Base-by-base conservation (phyloP, 1,140 invertebrate species). In the Papilio xuthus region DNA sequence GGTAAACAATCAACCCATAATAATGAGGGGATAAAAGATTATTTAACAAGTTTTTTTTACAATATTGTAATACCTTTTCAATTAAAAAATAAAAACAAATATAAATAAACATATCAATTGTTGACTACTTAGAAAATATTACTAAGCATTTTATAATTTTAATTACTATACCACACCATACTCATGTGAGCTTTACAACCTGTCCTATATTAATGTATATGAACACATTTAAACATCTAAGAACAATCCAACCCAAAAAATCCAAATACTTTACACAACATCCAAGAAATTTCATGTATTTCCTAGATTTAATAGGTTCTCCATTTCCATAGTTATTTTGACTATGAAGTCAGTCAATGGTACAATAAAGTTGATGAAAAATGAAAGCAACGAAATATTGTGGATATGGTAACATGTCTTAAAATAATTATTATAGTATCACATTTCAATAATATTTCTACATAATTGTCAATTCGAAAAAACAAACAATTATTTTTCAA, bases 371-470 rank as follows among this genome's bases (percentile, higher is more conserved):
- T 32, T 32, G 2, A 32, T 32, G 2, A 32, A 32, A 32, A 32
- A 18, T 50, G 44, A 15, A 50, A 50, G 6, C 6, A 32, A 32
- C 32, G 6, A 32, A 32, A 32, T 3, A 32, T 63, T 18, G 18
- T 63, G 12, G 26, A 63, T 18, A 63, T 71, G 70, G 42, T 63
- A 73, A 73, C 44, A 73, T 73, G 42, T 47, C 71, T 47, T 44
- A 73, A 73, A 44, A 50, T 73, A 44, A 47, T 26, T 73, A 73
- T 44, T 73, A 50, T 73, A 73, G 26, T 73, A 73, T 73, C 71
- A 73, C 71, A 73, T 47, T 47, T 42, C 7, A 71, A 70, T 70
- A 42, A n/a, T 13, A 50, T 73, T 42, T 18, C 71, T 73, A 50
- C 13, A 13, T 63, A 28, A 63, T 63, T 63, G 60, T 63, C 60